Base-by-base conservation (phyloP, 1,140 invertebrate genomes). In the Bombus huntii region DNA sequence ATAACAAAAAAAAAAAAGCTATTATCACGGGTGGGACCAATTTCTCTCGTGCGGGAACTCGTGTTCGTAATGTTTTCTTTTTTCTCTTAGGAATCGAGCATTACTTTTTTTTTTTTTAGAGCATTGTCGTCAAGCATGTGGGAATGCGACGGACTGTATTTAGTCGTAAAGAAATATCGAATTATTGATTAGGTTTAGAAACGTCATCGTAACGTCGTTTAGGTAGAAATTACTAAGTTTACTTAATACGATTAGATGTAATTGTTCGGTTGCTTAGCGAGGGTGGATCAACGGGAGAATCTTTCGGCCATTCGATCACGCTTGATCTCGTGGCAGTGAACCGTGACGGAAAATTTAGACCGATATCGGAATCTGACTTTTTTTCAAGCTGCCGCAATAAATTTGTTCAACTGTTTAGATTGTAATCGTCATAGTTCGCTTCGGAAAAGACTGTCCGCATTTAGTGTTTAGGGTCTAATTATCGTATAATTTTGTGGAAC, bases 301-400 rank as follows among this genome's bases (percentile, higher is more conserved):
- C 65, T 22, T 34, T 79, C 79, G 83, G 28, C 25, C 70, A 42
- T 44, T 81, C 57, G 70, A 75, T 90, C 80, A 82, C 76, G 89
- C 89, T 90, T 90, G 89, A 90, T 90, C 89, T 90, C 89, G 79
- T 82, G 86, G 53, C 57, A 84, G 34, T 79, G 85, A 74, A 89
- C 68, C 77, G 81, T 25, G 68, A 75, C 65, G 78, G 74, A 57
- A 77, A 62, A 37, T 77, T 42, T 34, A 12, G 6, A 22, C 65
- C 75, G 53, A 65, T 42, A 4, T 6, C 34, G 1, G 31, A 42
- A 53, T 66, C 34, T 15, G 6, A 37, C 22, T 0, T 42, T 71
- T 15, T 15, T 44, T 42, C 13, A 18, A 31, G 28, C 71, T 44
- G 34, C 22, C 34, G n/a, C 42, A 22, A 31, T 2, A 42, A 71